These are phyloP conservation scores for Decapterus maruadsi DNA, from an alignment of 2,797 vertebrate species.

Conservation along the genomic window DNA sequence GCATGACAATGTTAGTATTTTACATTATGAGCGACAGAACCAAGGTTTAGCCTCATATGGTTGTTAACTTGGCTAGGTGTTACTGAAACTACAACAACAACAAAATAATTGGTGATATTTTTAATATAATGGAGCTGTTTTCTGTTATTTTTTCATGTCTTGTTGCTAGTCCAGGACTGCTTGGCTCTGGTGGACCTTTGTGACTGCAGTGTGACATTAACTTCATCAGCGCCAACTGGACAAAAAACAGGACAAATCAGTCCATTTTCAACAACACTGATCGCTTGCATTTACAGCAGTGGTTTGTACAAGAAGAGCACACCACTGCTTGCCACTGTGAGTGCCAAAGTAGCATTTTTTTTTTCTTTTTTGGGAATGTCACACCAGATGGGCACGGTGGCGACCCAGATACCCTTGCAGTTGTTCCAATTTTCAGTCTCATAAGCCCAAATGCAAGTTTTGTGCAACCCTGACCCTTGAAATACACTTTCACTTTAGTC, in stretches of 20 bases:
- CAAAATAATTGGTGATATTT: too few species aligned
- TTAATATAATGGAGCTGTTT: background rate
- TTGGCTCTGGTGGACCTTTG: background rate
- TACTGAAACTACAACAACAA: too few species aligned
- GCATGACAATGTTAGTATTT: too few species aligned
- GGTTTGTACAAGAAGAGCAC: background rate
- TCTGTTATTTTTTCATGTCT: background rate
- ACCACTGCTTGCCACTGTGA: conserved; percentile 11
- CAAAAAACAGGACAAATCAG: background rate
- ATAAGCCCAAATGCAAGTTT: conserved; percentile 33
- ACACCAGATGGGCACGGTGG: conserved; percentile 34
- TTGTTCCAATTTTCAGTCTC: conserved; percentile 31
- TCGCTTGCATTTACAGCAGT: background rate
- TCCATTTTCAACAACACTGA: background rate
- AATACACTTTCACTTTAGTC: background rate
- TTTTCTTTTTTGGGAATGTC: conserved; percentile 15
- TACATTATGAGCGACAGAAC: too few species aligned
- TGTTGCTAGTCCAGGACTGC: background rate
- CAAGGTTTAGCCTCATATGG: too few species aligned
- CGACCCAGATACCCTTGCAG: conserved; percentile 33
- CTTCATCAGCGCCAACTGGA: background rate
- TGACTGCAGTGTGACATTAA: background rate
- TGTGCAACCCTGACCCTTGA: conserved; percentile 11
- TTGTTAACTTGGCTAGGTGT: too few species aligned
- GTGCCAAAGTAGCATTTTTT: conserved; percentile 23